phyloP scores from a whole-genome alignment of 2,113 vertebrate species.

The Ceuthmochares aereus region DNA sequence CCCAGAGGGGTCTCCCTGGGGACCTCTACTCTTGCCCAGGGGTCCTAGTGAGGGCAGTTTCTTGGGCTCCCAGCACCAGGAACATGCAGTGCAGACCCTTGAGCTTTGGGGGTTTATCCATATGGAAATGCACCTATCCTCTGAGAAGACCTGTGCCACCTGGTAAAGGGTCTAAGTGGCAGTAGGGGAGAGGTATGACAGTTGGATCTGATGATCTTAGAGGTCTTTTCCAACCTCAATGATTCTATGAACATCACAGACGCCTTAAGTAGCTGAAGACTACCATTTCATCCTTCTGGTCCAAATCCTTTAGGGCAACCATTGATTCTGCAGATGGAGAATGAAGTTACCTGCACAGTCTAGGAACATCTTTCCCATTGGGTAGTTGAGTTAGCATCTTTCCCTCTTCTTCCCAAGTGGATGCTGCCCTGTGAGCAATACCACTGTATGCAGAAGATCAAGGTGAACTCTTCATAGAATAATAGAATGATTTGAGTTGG shows the following conservation, averaged over 20 bases:
- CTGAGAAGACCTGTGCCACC: background rate
- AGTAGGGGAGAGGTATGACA: background rate
- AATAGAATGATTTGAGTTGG: too few species aligned
- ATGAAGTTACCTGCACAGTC: too few species aligned
- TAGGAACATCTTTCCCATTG: background rate
- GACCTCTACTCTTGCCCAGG: rapidly evolving
- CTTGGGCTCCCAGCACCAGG: rapidly evolving
- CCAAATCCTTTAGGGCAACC: background rate
- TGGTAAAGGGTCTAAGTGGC: background rate
- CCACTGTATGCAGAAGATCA: rapidly evolving
- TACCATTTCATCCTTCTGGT: background rate
- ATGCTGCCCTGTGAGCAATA: background rate
- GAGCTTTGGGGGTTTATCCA: background rate
- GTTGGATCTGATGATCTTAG: too few species aligned
- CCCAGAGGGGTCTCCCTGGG: background rate
- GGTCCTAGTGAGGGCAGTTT: background rate
- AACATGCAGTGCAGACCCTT: rapidly evolving
- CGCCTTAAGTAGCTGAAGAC: background rate
- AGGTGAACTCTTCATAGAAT: background rate
- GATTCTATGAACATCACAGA: too few species aligned
- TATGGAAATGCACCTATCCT: rapidly evolving
- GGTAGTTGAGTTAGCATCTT: background rate
- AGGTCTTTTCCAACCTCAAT: too few species aligned
- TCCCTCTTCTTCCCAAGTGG: rapidly evolving
- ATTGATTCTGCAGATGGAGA: background rate